phyloP scores from a whole-genome alignment of 2,888 invertebrate genomes.

The Oscheius sp. region DNA sequence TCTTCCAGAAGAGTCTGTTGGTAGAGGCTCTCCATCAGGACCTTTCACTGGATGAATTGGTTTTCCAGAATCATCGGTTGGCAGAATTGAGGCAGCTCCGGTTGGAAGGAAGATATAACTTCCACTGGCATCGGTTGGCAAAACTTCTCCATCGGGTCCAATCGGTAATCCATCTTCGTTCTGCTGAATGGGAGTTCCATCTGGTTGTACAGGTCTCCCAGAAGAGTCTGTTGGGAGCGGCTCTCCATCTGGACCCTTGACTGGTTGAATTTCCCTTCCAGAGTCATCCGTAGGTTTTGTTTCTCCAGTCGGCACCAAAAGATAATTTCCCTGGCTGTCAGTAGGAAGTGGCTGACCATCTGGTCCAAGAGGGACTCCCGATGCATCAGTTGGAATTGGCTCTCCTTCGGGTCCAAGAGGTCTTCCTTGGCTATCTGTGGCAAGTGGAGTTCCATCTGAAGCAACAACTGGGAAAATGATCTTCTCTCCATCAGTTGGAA shows the following conservation, averaged over 20 bases:
- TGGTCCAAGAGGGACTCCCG: conserved; percentile 38
- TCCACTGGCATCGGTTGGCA: conserved; percentile 40
- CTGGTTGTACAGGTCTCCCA: conserved; percentile 39
- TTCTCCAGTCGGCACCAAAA: conserved; percentile 23
- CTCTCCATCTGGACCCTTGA: conserved; percentile 39
- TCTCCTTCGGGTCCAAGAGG: conserved; percentile 30
- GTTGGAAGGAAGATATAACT: conserved; percentile 27
- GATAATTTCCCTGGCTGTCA: conserved; percentile 39
- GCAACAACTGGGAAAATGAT: no score
- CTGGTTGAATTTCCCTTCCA: conserved; percentile 32
- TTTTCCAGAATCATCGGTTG: conserved; percentile 43
- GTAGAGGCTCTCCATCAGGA: conserved; percentile 47
- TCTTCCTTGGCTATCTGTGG: conserved; percentile 35
- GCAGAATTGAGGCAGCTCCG: conserved; percentile 41
- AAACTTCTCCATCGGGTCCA: conserved; percentile 37
- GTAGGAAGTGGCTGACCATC: conserved; percentile 51
- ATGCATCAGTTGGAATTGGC: conserved; percentile 38
- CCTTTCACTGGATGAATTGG: conserved; percentile 38
- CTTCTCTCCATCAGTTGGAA: conserved; percentile 41
- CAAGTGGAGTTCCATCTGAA: conserved; percentile 29
- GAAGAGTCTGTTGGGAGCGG: conserved; percentile 36
- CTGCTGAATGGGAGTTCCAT: conserved; percentile 40
- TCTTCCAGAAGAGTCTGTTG: conserved; percentile 50
- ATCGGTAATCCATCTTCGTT: conserved; percentile 45
- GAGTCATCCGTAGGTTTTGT: conserved; percentile 19